Percentiles rank a stretch among this genome's conserved stretches.
Evolutionary conservation across 2,797 vertebrate genomes (phyloP).

Genomic region (Chelon auratus): DNA sequence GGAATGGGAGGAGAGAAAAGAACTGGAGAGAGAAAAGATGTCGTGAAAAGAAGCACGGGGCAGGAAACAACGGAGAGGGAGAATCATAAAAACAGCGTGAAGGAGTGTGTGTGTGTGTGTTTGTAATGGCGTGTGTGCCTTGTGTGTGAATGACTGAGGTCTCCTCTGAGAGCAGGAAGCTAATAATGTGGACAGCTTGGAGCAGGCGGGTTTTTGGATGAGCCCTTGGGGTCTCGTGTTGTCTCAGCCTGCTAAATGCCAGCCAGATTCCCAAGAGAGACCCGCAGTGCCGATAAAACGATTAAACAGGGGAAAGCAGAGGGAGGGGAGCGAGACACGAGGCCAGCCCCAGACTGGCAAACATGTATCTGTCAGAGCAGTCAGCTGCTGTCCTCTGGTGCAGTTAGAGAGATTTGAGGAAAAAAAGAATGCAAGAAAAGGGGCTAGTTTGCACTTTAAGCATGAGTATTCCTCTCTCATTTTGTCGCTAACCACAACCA

Average conservation of each 20-base stretch:
- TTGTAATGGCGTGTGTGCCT: conserved; percentile 4
- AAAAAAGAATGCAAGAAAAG: neutral
- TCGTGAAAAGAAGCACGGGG: neutral
- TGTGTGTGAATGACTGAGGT: conserved; percentile 31
- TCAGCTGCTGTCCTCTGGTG: conserved; percentile 10
- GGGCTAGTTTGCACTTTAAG: neutral
- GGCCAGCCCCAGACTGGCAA: conserved; percentile 35
- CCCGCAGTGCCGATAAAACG: conserved; percentile 73
- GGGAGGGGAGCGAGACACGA: neutral
- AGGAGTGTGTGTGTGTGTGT: conserved; percentile 32
- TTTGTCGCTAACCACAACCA: too few relatives aligned
- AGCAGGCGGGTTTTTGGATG: conserved; percentile 87
- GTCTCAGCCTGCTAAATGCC: conserved; percentile 91
- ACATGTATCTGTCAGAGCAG: conserved; percentile 40
- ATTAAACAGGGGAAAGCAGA: conserved; percentile 33
- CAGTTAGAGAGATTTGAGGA: neutral
- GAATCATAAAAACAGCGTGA: conserved; percentile 4
- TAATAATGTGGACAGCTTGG: conserved; percentile 90
- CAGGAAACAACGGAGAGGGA: neutral
- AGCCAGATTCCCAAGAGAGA: conserved; percentile 87
- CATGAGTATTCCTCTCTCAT: too few relatives aligned
- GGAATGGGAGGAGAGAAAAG: neutral
- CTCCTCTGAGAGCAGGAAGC: conserved; percentile 58
- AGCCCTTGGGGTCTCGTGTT: conserved; percentile 88
- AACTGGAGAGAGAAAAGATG: neutral